A percentile compares a stretch with the other conserved stretches of the same genome.
Conservation (phyloP, 2,113 vertebrate species). For the Gopherus flavomarginatus region DNA sequence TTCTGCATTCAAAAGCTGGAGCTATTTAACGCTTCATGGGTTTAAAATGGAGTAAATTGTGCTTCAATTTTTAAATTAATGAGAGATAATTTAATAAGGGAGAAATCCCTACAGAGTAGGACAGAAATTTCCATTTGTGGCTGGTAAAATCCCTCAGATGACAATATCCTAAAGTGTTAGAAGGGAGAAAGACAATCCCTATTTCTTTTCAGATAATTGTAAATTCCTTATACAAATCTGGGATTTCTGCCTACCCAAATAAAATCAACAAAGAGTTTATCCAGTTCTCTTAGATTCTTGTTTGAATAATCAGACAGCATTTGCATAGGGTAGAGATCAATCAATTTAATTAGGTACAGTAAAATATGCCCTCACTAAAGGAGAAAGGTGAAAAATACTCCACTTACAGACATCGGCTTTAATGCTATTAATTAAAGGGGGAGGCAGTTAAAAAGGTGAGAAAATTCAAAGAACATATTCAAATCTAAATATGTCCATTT, state of each 20-base stretch:
- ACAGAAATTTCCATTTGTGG: background rate
- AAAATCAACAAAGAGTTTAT: background rate
- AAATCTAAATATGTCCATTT: background rate
- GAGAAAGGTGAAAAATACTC: background rate
- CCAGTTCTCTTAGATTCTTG: background rate
- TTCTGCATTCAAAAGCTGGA: background rate
- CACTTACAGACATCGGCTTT: background rate
- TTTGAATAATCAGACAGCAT: background rate
- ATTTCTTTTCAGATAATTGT: background rate
- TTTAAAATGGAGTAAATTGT: background rate
- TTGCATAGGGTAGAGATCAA: background rate
- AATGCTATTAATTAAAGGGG: background rate
- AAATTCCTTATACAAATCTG: background rate
- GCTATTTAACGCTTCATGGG: background rate
- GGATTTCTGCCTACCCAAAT: background rate
- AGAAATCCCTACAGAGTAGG: background rate
- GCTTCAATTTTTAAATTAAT: background rate
- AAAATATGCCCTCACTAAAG: background rate
- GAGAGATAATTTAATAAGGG: background rate
- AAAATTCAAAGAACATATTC: background rate
- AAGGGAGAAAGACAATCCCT: background rate
- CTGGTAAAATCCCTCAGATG: background rate
- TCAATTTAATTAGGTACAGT: background rate
- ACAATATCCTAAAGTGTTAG: background rate
- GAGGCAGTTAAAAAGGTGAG: background rate